Evolutionary conservation across 1,140 invertebrate genomes (phyloP), one percentile per base, ranked within the genome.

Genomic region (Coenobita brevimanus): DNA sequence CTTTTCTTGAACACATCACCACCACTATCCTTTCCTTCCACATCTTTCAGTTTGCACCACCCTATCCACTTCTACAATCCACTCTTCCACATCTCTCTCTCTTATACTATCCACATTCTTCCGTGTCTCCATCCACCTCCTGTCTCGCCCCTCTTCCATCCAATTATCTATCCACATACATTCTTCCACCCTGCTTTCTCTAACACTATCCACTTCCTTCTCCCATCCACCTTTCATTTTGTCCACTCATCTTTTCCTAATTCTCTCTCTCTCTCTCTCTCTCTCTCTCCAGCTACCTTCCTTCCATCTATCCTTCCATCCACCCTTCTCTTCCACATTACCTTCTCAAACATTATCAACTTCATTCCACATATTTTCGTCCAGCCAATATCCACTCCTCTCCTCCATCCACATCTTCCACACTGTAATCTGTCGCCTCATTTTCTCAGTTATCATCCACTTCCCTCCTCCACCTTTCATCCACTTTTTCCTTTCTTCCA

Each of bases 31-130:
- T n/a, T n/a, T n/a, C n/a, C n/a, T n/a, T n/a, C n/a, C n/a, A n/a
- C n/a, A n/a, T n/a, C n/a, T n/a, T n/a, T n/a, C n/a, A n/a, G n/a
- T n/a, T n/a, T n/a, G n/a, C n/a, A n/a, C n/a, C n/a, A n/a, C n/a
- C n/a, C n/a, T n/a, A n/a, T n/a, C n/a, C n/a, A n/a, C n/a, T n/a
- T n/a, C n/a, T n/a, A n/a, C n/a, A n/a, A 33, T 41, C 46, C 36
- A 27, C 76, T 41, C 33, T 57, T 33, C 27, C 21, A 21, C 3
- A 17, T 27, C 79, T 79, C 79, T 75, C 83, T 86, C 79, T 73
- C 67, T 43, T 38, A 67, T 13, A 73, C 83, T 79, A 79, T 67
- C 83, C 73, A 73, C 71, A 64, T 83, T 83, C 82, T 69, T 83
- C 69, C 69, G 71, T 33, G 21, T 64, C 82, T 83, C 54, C 75